Evolutionary conservation across 1,140 invertebrate genomes (phyloP), one percentile per base, ranked within the genome.

Genomic region (Prorops nasuta): DNA sequence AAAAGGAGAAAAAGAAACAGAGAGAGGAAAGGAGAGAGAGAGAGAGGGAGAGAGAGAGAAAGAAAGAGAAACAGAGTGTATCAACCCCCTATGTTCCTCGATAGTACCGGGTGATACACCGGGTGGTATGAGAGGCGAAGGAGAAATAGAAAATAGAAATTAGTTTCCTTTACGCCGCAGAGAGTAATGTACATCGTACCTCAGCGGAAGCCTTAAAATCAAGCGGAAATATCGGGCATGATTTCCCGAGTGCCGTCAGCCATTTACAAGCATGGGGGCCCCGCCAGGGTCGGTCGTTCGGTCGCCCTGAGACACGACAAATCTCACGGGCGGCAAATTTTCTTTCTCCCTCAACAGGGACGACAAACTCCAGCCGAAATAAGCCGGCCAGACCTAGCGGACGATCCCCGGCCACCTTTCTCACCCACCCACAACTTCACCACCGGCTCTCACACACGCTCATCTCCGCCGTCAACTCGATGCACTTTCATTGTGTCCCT

Each of bases 181-280:
- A n/a, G n/a, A n/a, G n/a, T n/a, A n/a, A n/a, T n/a, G n/a, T n/a
- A n/a, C n/a, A n/a, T n/a, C 68, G 51, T 67, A 69, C 68, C 66
- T 71, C 58, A 56, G 54, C 60, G 58, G n/a, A n/a, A n/a, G n/a
- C n/a, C n/a, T n/a, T n/a, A 35, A 61, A 63, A 60, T 70, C 59
- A 66, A 52, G 49, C 52, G 51, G 51, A 42, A 60, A 39, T 47
- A 58, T 50, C 49, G 55, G 44, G 17, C 56, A 57, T 69, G 66
- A 71, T 71, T 65, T 63, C 58, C 57, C 50, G 44, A 46, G 44
- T 64, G 51, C 56, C 60, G 58, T 70, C 64, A 66, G 65, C 64
- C 65, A 65, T 71, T 67, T 63, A 61, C 58, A 56, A 60, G 48
- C 56, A 65, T 57, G 57, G 56, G 60, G 63, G 52, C 55, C 63